A percentile compares a stretch with the other conserved stretches of the same genome.
Evolutionary conservation across 2,888 invertebrate genomes (phyloP).

Genomic region (Gymnosoma rotundatum): DNA sequence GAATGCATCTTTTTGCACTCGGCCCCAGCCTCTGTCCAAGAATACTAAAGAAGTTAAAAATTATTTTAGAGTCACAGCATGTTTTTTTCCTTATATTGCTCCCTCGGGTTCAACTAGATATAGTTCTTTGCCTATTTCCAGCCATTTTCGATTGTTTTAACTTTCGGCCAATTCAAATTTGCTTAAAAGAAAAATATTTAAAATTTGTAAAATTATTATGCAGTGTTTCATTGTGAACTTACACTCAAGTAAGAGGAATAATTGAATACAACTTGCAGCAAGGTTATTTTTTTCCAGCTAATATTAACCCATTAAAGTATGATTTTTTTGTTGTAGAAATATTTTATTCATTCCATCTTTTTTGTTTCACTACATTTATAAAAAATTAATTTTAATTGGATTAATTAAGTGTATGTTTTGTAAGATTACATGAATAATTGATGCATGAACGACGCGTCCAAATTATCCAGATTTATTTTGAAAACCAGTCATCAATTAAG

Average conservation of each 20-base stretch:
- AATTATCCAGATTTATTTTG: no score
- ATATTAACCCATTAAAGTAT: constrained; percentile 37
- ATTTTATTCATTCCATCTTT: no score
- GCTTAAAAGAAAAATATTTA: background rate
- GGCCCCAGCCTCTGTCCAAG: constrained; percentile 42
- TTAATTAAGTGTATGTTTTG: no score
- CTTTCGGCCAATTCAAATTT: background rate
- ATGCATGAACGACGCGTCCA: no score
- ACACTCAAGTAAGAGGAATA: constrained; percentile 1
- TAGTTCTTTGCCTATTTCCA: constrained; percentile 29
- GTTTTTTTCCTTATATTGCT: background rate
- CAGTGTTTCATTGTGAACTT: constrained; percentile 23
- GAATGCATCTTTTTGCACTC: constrained; percentile 41
- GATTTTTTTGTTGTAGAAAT: no score
- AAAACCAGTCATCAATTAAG: no score
- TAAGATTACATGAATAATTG: no score
- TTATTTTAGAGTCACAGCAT: background rate
- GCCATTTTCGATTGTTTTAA: constrained; percentile 26
- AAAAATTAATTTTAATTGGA: no score
- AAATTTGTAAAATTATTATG: constrained; percentile 6
- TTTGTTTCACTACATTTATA: no score
- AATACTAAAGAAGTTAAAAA: constrained; percentile 23
- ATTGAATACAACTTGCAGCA: background rate
- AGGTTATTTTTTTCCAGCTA: background rate
- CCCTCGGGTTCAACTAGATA: constrained; percentile 37